Base-by-base conservation (phyloP, 1,140 invertebrate species). In the Apis laboriosa region DNA sequence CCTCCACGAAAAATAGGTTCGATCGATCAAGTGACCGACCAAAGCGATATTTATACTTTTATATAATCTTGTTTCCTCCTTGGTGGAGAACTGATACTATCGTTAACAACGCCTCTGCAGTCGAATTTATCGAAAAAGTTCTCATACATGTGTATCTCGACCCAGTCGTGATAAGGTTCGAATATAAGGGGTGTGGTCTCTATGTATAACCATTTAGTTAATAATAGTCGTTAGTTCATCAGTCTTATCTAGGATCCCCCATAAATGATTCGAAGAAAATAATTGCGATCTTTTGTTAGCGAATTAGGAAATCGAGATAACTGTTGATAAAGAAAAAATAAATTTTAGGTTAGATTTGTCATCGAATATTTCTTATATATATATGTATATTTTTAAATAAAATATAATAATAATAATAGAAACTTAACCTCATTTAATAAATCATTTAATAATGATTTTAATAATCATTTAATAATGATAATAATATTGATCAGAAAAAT, bases 61-160 rank as follows among this genome's bases (percentile, higher is more conserved):
- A 58, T 67, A 77, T 67, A 61, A 34, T 75, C 28, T 21, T 73
- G 8, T n/a, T 80, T 64, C 19, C 5, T 34, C 9, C 13, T 21
- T 4, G 43, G 24, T 9, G 17, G 21, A 49, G 21, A 4, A 2
- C 17, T 17, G 72, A 68, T 81, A 81, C 13, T 51, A 55, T 8
- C 34, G 13, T 28, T 68, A 2, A 7, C 66, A 13, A 19, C n/a
- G 28, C 73, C 55, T 28, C 28, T 66, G 64, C 55, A 55, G n/a
- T 12, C 68, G 49, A 79, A 63, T 49, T 76, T 86, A 87, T 79
- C 80, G 60, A 53, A n/a, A n/a, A 61, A 56, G 19, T 78, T 55
- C 21, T 66, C 79, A 12, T 9, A 51, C 49, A 34, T n/a, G 66
- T 77, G 58, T 77, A 53, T 71, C 24, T 80, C 53, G 60, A 15